A percentile compares a stretch with the other conserved stretches of the same genome.
Conservation (phyloP, 2,888 invertebrate species). For the Chloroclystis v-ata region DNA sequence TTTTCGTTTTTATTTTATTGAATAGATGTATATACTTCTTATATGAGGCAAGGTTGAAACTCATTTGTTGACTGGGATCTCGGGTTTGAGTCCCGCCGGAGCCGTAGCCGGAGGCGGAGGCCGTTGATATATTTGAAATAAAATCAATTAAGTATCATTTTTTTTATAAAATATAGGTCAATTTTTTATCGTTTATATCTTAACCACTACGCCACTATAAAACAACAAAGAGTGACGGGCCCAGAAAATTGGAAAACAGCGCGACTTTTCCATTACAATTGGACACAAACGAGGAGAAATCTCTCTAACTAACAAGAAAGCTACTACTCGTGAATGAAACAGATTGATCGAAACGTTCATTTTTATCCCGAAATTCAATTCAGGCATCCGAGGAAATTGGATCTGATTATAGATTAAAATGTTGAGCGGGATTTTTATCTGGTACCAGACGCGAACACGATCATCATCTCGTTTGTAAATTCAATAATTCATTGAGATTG, state of each 20-base stretch:
- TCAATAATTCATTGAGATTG: background rate
- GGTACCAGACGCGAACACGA: background rate
- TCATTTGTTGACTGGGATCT: no score
- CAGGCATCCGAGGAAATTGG: background rate
- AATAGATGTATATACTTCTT: no score
- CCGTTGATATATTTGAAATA: no score
- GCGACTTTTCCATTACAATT: slow-evolving; percentile 7
- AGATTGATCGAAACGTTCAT: slow-evolving; percentile 13
- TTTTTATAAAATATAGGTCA: no score
- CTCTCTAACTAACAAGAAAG: slow-evolving; percentile 12
- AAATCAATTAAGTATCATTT: no score
- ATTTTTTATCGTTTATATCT: no score
- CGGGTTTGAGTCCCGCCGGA: no score
- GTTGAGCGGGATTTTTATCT: background rate
- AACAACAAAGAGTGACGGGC: slow-evolving; percentile 5
- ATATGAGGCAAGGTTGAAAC: no score
- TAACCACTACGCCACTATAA: background rate
- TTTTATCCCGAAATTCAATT: slow-evolving; percentile 1
- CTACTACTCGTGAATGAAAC: slow-evolving; percentile 7
- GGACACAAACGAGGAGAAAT: slow-evolving; percentile 19
- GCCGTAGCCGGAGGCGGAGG: no score
- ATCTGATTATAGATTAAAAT: background rate
- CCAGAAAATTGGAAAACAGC: slow-evolving; percentile 12
- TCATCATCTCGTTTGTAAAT: background rate
- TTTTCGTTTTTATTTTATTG: no score